phyloP scores from a whole-genome alignment of 2,888 invertebrate species.

The Girardia tigrina region DNA sequence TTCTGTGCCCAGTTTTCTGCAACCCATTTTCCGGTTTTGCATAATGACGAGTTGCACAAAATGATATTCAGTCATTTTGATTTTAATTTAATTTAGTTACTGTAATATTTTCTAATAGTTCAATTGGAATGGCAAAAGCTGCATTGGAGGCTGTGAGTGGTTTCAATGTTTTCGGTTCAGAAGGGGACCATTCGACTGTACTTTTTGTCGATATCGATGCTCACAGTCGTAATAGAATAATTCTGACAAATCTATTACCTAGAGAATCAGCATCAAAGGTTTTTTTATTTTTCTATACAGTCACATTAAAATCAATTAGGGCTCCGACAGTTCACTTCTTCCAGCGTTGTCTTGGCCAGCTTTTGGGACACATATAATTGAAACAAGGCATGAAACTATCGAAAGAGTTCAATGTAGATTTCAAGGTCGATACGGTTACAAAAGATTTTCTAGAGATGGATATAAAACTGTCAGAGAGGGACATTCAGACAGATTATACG shows the following conservation, averaged over 20 bases:
- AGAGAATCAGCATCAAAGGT: constrained; percentile 85
- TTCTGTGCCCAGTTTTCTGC: too few relatives aligned
- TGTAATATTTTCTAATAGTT: constrained; percentile 53
- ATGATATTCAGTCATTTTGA: too few relatives aligned
- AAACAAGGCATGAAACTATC: constrained; percentile 71
- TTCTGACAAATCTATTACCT: constrained; percentile 55
- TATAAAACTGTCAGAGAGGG: constrained; percentile 77
- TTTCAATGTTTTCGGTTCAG: constrained; percentile 88
- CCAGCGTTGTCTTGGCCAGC: constrained; percentile 91
- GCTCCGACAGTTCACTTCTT: constrained; percentile 77
- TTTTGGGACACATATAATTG: constrained; percentile 88
- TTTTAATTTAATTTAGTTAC: not conserved
- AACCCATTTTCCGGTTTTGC: too few relatives aligned
- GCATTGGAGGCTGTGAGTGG: constrained; percentile 96
- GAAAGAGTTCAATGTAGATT: constrained; percentile 60
- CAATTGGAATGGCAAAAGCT: constrained; percentile 90
- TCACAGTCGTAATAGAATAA: constrained; percentile 69
- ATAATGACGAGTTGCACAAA: too few relatives aligned
- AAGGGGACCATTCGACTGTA: constrained; percentile 92
- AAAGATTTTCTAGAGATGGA: constrained; percentile 82
- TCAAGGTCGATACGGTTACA: constrained; percentile 78
- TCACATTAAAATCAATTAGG: constrained; percentile 55
- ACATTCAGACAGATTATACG: constrained; percentile 61
- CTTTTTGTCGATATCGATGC: constrained; percentile 98
- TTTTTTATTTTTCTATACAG: not conserved